A percentile compares a stretch with the other conserved stretches of the same genome.
These are phyloP conservation scores for Blastobasis adustella DNA, from an alignment of 2,888 invertebrate genomes.

Conservation along the genomic window DNA sequence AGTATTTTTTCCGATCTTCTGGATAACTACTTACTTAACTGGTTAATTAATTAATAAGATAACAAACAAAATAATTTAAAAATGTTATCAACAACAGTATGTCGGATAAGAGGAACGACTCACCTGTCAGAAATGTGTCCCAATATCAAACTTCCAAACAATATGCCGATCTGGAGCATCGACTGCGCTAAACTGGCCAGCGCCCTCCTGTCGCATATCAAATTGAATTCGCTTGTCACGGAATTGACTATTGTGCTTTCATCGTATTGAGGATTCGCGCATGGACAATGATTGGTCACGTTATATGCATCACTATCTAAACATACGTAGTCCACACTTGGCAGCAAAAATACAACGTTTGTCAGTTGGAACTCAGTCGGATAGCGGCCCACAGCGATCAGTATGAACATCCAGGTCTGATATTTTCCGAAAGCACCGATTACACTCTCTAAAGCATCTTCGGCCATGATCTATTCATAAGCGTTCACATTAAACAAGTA, in stretches of 20 bases:
- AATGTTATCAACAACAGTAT: no score
- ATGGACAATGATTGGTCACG: constrained; percentile 54
- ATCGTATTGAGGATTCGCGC: constrained; percentile 68
- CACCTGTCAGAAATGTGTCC: constrained; percentile 70
- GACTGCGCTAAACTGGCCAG: constrained; percentile 73
- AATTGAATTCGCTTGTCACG: constrained; percentile 75
- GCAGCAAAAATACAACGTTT: constrained; percentile 73
- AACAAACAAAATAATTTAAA: background rate
- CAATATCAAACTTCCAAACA: constrained; percentile 70
- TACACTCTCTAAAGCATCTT: constrained; percentile 44
- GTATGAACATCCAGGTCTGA: constrained; percentile 58
- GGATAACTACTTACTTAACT: background rate
- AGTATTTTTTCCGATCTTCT: no score
- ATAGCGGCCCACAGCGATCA: constrained; percentile 65
- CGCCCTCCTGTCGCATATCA: constrained; percentile 73
- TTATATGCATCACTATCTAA: constrained; percentile 42
- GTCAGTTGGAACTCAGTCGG: constrained; percentile 74
- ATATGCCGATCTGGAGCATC: constrained; percentile 71
- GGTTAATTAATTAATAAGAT: background rate
- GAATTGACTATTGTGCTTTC: constrained; percentile 67
- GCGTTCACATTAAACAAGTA: no score
- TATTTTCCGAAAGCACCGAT: constrained; percentile 65
- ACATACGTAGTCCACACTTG: constrained; percentile 66
- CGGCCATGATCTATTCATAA: constrained; percentile 13
- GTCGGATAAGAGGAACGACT: background rate